Conservation (phyloP, 2,888 invertebrate genomes). For the Stenurella melanura region DNA sequence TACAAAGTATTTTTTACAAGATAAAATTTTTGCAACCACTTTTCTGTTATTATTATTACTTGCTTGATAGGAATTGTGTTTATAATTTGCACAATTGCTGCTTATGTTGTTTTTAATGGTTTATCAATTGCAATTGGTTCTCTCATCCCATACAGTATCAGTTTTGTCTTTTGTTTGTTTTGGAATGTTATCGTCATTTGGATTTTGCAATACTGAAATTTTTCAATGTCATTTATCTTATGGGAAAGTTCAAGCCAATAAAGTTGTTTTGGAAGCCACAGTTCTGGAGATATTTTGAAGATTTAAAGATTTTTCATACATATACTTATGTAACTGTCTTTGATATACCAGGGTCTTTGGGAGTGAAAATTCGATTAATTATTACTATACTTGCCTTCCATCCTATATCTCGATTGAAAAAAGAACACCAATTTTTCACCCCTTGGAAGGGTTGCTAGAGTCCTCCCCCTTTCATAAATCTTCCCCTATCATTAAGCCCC, state of each 20-base stretch:
- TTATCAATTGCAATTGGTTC: background rate
- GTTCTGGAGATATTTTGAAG: too few species aligned
- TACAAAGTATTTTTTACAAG: background rate
- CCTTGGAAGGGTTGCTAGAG: too few species aligned
- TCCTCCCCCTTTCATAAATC: too few species aligned
- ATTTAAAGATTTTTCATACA: too few species aligned
- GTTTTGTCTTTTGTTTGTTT: background rate
- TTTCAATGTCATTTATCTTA: background rate
- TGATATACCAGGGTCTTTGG: too few species aligned
- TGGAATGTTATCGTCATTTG: background rate
- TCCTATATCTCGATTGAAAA: too few species aligned
- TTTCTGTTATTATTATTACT: background rate
- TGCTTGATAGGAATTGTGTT: background rate
- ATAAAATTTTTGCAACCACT: background rate
- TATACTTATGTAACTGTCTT: too few species aligned
- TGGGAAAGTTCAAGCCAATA: background rate
- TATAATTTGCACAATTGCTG: slow-evolving; percentile 1
- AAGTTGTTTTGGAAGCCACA: too few species aligned
- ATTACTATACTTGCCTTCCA: too few species aligned
- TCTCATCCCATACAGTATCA: background rate
- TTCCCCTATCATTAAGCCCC: too few species aligned
- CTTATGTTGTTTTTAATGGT: background rate
- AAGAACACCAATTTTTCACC: too few species aligned
- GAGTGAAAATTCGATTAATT: too few species aligned
- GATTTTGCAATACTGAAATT: background rate